Percentiles rank a stretch among this genome's conserved stretches.
Conservation (phyloP, 1,140 invertebrate genomes). For the Halotydeus destructor region DNA sequence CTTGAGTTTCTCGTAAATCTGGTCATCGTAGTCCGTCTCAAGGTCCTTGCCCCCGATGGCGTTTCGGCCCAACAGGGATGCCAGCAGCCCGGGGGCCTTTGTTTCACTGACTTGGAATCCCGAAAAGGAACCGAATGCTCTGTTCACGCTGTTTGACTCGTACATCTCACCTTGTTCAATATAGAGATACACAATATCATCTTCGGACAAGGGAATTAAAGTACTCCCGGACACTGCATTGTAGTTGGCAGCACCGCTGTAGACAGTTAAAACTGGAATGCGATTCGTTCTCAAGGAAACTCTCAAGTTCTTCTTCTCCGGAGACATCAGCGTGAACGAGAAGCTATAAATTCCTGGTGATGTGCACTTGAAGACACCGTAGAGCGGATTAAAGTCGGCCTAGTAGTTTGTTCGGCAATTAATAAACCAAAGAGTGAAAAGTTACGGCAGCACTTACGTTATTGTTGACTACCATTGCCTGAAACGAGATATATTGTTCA, state of each 20-base stretch:
- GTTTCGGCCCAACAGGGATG: neutral
- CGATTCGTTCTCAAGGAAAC: conserved; percentile 10
- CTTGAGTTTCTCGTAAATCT: no score
- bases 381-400: conserved; percentile 2
- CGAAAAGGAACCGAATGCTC: conserved; percentile 9
- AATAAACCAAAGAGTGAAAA: neutral
- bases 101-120: conserved; percentile 2
- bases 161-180: conserved; percentile 13
- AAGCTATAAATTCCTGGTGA: conserved; percentile 13
- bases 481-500: conserved; percentile 5
- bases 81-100: neutral
- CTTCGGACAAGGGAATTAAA: neutral
- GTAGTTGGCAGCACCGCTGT: neutral
- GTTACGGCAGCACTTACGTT: neutral
- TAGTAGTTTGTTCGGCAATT: no score
- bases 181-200: conserved; percentile 13
- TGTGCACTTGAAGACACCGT: conserved; percentile 11
- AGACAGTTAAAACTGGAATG: conserved; percentile 7
- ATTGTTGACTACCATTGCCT: conserved; percentile 1
- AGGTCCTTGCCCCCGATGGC: neutral
- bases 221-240: conserved; percentile 2
- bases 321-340: conserved; percentile 4
- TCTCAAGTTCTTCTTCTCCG: conserved; percentile 1
- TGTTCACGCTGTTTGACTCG: conserved; percentile 5
- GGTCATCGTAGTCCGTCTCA: no score